Conservation (phyloP, 2,888 invertebrate species). For the Oeneis ivallda region DNA sequence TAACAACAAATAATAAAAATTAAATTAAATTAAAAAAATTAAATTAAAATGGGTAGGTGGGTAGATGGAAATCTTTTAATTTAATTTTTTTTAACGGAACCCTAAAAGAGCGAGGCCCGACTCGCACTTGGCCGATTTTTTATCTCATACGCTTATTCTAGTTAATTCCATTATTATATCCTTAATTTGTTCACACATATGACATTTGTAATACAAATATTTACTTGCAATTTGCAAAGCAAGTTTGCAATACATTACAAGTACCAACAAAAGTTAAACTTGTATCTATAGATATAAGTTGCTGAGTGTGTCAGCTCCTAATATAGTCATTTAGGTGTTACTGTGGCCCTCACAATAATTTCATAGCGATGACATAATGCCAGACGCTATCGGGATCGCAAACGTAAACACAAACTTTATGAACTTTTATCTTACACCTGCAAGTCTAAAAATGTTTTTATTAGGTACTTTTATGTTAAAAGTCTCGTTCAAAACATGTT, state of each 20-base stretch:
- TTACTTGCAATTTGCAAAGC: not conserved
- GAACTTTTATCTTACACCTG: slow-evolving; percentile 52
- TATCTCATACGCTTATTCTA: too few relatives aligned
- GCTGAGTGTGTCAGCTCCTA: slow-evolving; percentile 43
- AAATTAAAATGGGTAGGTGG: too few relatives aligned
- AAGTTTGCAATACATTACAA: not conserved
- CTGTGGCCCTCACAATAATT: slow-evolving; percentile 29
- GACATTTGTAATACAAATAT: not conserved
- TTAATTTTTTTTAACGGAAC: too few relatives aligned
- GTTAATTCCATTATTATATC: too few relatives aligned
- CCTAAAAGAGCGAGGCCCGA: too few relatives aligned
- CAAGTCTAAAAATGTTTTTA: slow-evolving; percentile 23
- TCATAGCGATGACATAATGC: slow-evolving; percentile 65
- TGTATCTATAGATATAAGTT: not conserved
- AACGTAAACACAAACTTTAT: slow-evolving; percentile 42
- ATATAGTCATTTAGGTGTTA: slow-evolving; percentile 53
- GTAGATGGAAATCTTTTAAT: too few relatives aligned
- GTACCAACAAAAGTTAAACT: not conserved
- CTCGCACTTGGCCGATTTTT: too few relatives aligned
- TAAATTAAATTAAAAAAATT: too few relatives aligned
- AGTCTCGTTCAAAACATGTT: slow-evolving; percentile 49
- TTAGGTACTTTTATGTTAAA: slow-evolving; percentile 17
- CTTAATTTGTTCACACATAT: not conserved
- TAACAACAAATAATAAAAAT: too few relatives aligned
- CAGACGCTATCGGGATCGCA: slow-evolving; percentile 32